phyloP scores from a whole-genome alignment of 1,140 invertebrate species.

The Drosophila ambigua region DNA sequence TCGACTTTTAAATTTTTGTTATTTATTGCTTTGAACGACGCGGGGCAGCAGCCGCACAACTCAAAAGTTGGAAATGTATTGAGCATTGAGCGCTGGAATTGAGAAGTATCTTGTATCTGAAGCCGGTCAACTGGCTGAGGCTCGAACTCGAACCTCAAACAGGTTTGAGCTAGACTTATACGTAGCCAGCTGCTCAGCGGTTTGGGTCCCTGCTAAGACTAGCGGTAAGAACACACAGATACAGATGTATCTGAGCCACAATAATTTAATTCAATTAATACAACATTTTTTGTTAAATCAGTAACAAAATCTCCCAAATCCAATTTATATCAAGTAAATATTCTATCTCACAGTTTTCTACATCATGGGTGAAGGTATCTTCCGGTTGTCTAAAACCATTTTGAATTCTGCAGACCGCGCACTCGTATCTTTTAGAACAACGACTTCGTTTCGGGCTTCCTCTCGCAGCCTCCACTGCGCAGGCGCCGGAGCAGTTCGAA shows the following conservation, averaged over 20 bases:
- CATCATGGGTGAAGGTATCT: constrained; percentile 20
- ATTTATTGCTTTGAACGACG: too few species aligned
- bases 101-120: not conserved
- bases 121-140: constrained; percentile 1
- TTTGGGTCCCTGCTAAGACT: constrained; percentile 42
- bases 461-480: constrained; percentile 54
- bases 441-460: constrained; percentile 50
- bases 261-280: not conserved
- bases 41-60: too few species aligned
- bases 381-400: constrained; percentile 57
- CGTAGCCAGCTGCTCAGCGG: not conserved
- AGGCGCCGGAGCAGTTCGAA: constrained; percentile 37
- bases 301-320: too few species aligned
- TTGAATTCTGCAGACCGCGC: constrained; percentile 21
- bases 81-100: too few species aligned
- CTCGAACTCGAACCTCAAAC: constrained; percentile 23
- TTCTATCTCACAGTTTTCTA: not conserved
- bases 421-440: constrained; percentile 63
- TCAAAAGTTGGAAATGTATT: too few species aligned
- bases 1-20: too few species aligned
- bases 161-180: constrained; percentile 37
- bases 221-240: not conserved
- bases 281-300: not conserved
- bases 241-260: not conserved
- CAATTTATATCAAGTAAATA: too few species aligned